Conservation (phyloP, 2,797 vertebrate genomes). For the Morus bassanus region DNA sequence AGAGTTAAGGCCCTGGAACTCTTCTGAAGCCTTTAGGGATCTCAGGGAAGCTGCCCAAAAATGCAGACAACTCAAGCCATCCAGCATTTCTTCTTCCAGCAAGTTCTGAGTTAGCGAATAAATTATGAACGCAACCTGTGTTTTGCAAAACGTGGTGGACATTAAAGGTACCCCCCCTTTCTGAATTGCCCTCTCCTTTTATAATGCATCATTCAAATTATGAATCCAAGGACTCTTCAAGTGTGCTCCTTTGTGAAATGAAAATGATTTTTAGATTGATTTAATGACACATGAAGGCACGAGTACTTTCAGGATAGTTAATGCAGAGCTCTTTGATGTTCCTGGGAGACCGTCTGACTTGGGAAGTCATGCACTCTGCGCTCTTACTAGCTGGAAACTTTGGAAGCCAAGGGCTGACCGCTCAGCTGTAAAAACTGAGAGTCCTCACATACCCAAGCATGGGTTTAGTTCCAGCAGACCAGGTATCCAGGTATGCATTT, state of each 20-base stretch:
- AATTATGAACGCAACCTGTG: neutral
- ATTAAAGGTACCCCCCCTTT: neutral
- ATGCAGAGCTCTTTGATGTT: neutral
- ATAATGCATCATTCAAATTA: neutral
- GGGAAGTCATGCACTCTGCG: accelerated
- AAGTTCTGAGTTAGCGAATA: neutral
- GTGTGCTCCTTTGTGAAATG: neutral
- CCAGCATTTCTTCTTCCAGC: neutral
- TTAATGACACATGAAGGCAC: neutral
- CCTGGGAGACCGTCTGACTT: neutral
- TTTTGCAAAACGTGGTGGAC: neutral
- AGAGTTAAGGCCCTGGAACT: neutral
- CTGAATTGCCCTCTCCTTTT: neutral
- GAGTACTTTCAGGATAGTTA: neutral
- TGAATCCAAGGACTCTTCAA: neutral
- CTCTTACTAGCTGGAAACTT: neutral
- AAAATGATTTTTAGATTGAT: neutral
- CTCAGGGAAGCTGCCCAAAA: neutral
- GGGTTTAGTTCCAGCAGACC: neutral
- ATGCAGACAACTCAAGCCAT: neutral
- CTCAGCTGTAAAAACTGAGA: neutral
- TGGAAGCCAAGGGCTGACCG: neutral
- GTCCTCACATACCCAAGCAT: neutral
- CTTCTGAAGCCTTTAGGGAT: neutral
- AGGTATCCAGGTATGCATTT: neutral